Conservation (phyloP, 2,888 invertebrate species). For the Tipula confusa region DNA sequence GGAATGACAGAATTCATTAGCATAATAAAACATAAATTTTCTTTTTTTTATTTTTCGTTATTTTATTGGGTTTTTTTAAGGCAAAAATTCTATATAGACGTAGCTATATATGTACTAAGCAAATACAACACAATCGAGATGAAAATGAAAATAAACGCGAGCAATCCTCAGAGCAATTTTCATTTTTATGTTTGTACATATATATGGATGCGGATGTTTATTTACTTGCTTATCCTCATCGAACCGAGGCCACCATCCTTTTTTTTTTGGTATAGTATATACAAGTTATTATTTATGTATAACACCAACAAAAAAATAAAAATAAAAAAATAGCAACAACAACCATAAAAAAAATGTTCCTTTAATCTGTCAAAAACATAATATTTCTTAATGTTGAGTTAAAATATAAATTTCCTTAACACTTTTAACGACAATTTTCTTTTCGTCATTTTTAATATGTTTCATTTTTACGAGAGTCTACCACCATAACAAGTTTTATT, state of each 20-base stretch:
- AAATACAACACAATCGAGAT: neutral
- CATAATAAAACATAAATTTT: neutral
- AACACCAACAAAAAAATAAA: neutral
- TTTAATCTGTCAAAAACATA: constrained; percentile 25
- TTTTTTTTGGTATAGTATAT: too few relatives aligned
- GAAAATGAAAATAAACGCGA: neutral
- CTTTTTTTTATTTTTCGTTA: neutral
- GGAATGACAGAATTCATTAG: constrained; percentile 3
- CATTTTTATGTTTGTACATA: neutral
- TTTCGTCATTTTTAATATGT: neutral
- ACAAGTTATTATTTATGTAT: neutral
- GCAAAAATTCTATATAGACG: too few relatives aligned
- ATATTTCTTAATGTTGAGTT: neutral
- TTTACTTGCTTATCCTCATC: neutral
- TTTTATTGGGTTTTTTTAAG: neutral
- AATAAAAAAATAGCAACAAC: too few relatives aligned
- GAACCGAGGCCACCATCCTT: too few relatives aligned
- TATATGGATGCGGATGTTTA: neutral
- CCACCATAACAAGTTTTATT: neutral
- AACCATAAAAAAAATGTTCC: neutral
- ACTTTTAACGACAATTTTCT: constrained; percentile 3
- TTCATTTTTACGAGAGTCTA: neutral
- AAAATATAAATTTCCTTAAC: constrained; percentile 20
- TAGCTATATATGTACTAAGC: neutral
- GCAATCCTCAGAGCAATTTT: neutral